Evolutionary conservation across 2,888 invertebrate genomes (phyloP).

Genomic region (Gerris lacustris): DNA sequence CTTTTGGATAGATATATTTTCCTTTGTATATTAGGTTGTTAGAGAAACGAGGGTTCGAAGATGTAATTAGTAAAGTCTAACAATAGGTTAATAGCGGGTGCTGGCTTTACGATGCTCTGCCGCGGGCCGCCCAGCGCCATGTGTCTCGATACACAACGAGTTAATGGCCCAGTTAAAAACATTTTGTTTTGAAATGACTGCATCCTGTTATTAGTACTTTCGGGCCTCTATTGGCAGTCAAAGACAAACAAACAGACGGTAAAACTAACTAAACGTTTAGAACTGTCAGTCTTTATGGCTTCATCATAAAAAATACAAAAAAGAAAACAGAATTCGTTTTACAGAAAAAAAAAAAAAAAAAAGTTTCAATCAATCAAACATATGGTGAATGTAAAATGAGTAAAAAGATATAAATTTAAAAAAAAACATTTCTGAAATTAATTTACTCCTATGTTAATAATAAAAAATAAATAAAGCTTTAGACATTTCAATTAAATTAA

Average conservation of each 20-base stretch:
- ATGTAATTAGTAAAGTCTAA: neutral
- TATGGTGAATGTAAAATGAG: neutral
- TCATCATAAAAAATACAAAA: neutral
- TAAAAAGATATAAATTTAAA: neutral
- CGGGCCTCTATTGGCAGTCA: too few relatives aligned
- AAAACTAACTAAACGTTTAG: neutral
- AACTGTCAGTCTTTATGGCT: constrained; percentile 1
- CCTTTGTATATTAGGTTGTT: too few relatives aligned
- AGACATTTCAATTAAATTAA: too few relatives aligned
- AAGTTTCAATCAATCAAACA: neutral
- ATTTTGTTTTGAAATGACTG: neutral
- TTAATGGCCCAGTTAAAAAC: constrained; percentile 1
- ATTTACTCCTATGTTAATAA: too few relatives aligned
- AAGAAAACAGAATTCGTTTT: neutral
- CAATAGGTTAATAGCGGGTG: constrained; percentile 5
- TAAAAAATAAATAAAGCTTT: too few relatives aligned
- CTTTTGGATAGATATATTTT: too few relatives aligned
- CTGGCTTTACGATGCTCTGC: neutral
- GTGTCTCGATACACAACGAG: neutral
- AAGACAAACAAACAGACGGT: neutral
- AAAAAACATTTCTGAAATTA: neutral
- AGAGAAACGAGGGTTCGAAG: too few relatives aligned
- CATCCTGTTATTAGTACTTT: neutral
- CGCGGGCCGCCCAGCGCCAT: neutral
- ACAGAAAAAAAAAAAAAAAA: neutral